Base-by-base conservation (phyloP, 2,797 vertebrate genomes). In the Fistularia tabacaria region DNA sequence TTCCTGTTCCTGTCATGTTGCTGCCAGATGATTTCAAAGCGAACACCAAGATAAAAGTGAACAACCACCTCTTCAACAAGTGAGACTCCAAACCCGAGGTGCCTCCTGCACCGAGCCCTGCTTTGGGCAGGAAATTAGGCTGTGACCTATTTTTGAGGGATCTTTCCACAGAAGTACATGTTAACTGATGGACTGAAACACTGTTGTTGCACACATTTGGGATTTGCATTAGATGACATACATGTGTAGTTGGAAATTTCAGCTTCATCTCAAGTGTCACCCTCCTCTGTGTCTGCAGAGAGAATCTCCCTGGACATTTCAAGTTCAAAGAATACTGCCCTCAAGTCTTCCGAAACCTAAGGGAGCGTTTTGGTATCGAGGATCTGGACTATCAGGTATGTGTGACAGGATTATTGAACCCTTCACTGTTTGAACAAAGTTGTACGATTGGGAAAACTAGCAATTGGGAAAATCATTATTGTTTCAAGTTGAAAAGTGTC, bases 251-350 rank as follows among this genome's bases (percentile, higher is more conserved):
- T 40, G 39, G 39, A 40, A 10, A 10, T 8, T 2, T 8, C 39
- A 6, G 39, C 25, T 25, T 40, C 39, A 40, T 40, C 39, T 10
- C 8, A 10, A 40, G 39, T 8, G 39, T 42, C 36, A 9, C 5
- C 8, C 0, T 41, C 15, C 38, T 54, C 6, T 39, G 4, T 52
- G 47, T 15, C 64, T 77, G 2, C 87, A 98, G 95, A 87, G 96
- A 97, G 84, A 96, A 94, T 80, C 92, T 98, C 15, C 96, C 95
- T 6, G 93, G 94, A 72, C 94, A 98, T 79, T 97, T 98, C 80
- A 98, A 98, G 77, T 98, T 98, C 78, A 98, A 98, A 81, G 96
- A 98, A 39, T 97, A 98, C 74, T 97, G 95, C 65, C 95, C 95
- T 1, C 94, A 97, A 69, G 95, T 98, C 54, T 98, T 97, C 85